A percentile compares a stretch with the other conserved stretches of the same genome.
These are phyloP conservation scores for Eptatretus burgeri DNA, from an alignment of 2,113 vertebrate genomes.

Conservation along the genomic window DNA sequence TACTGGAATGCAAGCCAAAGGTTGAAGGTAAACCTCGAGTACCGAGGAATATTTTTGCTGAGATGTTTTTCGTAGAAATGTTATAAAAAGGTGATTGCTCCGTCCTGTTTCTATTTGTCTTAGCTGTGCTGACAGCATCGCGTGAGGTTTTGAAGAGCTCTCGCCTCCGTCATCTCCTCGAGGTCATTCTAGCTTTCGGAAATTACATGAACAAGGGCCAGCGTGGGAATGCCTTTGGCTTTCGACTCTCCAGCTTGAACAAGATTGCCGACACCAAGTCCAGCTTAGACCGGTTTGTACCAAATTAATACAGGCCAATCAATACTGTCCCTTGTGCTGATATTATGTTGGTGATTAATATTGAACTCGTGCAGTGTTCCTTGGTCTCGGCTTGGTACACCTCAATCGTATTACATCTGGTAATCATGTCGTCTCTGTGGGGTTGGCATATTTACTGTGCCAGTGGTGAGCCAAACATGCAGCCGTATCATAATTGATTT, in stretches of 20 bases:
- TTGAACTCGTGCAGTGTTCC: too few species aligned
- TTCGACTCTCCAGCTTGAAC: conserved; percentile 87
- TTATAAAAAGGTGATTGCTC: not conserved
- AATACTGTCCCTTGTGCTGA: too few species aligned
- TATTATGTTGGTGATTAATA: too few species aligned
- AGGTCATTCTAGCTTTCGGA: conserved; percentile 84
- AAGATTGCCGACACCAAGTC: conserved; percentile 96
- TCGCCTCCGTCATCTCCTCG: conserved; percentile 59
- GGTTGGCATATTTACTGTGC: too few species aligned
- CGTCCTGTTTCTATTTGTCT: conserved; percentile 4
- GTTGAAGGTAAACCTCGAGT: conserved; percentile 41
- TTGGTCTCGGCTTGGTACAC: too few species aligned
- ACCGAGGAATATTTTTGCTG: not conserved
- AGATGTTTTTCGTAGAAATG: not conserved
- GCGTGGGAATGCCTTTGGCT: conserved; percentile 78
- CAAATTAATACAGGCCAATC: too few species aligned
- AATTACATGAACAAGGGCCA: conserved; percentile 99
- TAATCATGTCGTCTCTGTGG: too few species aligned
- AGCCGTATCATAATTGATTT: too few species aligned
- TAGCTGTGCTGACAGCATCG: conserved; percentile 51
- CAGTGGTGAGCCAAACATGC: too few species aligned
- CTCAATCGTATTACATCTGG: too few species aligned
- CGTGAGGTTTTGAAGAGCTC: conserved; percentile 57
- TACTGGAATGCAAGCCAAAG: conserved; percentile 89
- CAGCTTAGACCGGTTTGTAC: conserved; percentile 87